Evolutionary conservation across 2,113 vertebrate genomes (phyloP), one percentile per base, ranked within the genome.

Genomic region (Pterophyllum scalare): DNA sequence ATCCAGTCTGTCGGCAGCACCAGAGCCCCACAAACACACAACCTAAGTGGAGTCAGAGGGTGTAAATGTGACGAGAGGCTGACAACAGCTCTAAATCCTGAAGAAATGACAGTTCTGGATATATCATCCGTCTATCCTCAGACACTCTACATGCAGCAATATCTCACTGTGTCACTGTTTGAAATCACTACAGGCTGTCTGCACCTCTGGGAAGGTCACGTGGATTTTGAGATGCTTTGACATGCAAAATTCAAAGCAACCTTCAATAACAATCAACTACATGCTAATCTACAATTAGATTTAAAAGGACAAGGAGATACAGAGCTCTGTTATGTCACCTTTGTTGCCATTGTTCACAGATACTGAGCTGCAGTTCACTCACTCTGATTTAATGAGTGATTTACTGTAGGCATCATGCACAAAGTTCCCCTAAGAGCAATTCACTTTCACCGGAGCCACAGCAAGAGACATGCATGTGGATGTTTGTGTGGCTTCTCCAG

Each of bases 231-330:
- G 57, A 59, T 17, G 38, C 17, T 72, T 31, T 59, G 79, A 70
- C 52, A 64, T 56, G 14, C n/a, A 40, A 61, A 49, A 72, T 58
- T 81, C 60, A 87, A 49, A 82, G 64, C 84, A 77, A 84, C 52
- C 26, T 72, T 24, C 11, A 31, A 1, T 31, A 52, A 31, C 43
- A 10, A 31, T 59, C 67, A 81, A 19, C 13, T 31, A 33, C 7
- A 19, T 15, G 20, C 77, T 52, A 28, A 28, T 28, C 28, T 24
- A 43, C 12, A 33, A 60, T 67, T 17, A 9, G 43, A 74, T 77
- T 12, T 38, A 65, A 74, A 43, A 6, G 49, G 40, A 9, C 22
- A 33, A 62, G 15, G 12, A 59, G 12, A 33, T 15, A 28, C 33
- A n/a, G 14, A 31, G 10, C 22, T 49, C 0, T 52, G 26, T 7